Evolutionary conservation across 2,888 invertebrate species (phyloP), one percentile per base, ranked within the genome.

Genomic region (Ormia ochracea): DNA sequence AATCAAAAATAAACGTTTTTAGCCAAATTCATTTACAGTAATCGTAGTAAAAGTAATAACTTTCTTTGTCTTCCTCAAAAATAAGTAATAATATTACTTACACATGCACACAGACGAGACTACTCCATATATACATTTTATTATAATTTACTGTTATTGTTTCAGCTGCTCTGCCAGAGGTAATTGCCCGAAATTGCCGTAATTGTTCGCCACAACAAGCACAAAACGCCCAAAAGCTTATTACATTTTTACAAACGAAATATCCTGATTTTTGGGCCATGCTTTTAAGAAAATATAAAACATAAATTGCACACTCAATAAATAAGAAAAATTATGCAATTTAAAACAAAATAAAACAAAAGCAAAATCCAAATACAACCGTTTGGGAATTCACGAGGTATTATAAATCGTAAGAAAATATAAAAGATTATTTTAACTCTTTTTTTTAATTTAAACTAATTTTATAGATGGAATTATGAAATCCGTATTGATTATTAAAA

Each of bases 201-300:
- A 88, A 90, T 23, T 93, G 93, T 83, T 91, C 90, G 41, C 86
- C 90, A 0, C 88, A 89, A 76, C 91, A 92, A 83, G 87, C 89
- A 3, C 86, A 88, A 12, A 91, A 91, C 84, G 91, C 92, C 3
- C 89, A 88, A 41, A 90, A 90, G 80, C 87, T 93, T 19, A 90
- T 91, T 9, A 86, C 88, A 65, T 92, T 91, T 84, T 90, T 92
- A 77, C 90, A 91, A 85, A 86, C 87, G 3, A 90, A 90, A 69
- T 91, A 92, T 88, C 92, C 92, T 1, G 89, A 89, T 78, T 91
- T 91, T 26, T 92, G 91, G 91, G 88, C 88, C 41, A 89, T 88
- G 82, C 85, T 92, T 63, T 89, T 91, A 48, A 84, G 88, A 77
- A 91, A 91, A 86, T 91, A 91, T 85, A 83, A 85, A 36, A 82